phyloP scores from a whole-genome alignment of 2,888 invertebrate species.

The Anthrax anthrax region DNA sequence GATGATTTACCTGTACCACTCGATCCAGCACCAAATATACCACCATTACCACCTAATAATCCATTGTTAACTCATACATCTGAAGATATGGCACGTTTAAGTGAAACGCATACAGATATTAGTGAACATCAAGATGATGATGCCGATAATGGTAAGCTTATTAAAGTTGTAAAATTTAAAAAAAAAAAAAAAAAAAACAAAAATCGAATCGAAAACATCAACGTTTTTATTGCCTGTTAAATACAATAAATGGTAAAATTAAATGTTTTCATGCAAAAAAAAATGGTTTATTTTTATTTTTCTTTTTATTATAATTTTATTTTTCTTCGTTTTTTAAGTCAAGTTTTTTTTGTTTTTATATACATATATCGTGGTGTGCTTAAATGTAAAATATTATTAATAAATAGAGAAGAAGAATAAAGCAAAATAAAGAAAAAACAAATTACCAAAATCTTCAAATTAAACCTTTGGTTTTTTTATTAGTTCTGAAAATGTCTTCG shows the following conservation, averaged over 20 bases:
- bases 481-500: no score
- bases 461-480: no score
- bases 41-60: constrained; percentile 38
- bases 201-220: no score
- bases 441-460: background rate
- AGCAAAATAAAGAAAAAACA: no score
- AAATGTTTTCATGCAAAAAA: background rate
- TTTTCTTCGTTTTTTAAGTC: no score
- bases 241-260: background rate
- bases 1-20: constrained; percentile 42
- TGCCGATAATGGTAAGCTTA: constrained; percentile 55
- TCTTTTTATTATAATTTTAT: background rate
- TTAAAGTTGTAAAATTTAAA: background rate
- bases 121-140: constrained; percentile 55
- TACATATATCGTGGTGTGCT: constrained; percentile 2
- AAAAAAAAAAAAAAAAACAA: no score
- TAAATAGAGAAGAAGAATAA: background rate
- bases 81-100: constrained; percentile 55
- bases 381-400: constrained; percentile 10
- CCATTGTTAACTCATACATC: constrained; percentile 41
- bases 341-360: no score
- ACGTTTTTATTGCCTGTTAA: background rate
- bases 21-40: constrained; percentile 27
- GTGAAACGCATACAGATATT: constrained; percentile 51
- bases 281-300: background rate